Evolutionary conservation across 1,140 invertebrate species (phyloP).

Genomic region (Drosophila grimshawi): DNA sequence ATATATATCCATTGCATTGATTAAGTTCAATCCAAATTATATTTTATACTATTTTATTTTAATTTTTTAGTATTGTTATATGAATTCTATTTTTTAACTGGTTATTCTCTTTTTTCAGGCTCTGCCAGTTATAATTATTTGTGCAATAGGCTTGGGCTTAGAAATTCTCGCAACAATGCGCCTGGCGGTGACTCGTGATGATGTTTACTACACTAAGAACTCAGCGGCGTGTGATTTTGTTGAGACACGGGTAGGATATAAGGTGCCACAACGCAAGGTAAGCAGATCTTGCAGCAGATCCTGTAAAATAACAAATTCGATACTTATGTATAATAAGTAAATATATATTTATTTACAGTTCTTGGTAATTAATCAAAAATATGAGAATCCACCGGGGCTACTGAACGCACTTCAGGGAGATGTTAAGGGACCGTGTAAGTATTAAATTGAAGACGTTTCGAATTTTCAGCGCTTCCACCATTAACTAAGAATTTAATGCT

Average conservation of each 20-base stretch:
- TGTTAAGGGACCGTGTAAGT: constrained; percentile 43
- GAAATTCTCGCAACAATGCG: constrained; percentile 18
- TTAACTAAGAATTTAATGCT: constrained; percentile 5
- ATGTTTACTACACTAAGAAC: constrained; percentile 50
- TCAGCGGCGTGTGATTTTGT: constrained; percentile 21
- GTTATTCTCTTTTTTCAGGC: constrained; percentile 32
- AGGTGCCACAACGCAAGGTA: constrained; percentile 43
- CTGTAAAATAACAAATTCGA: neutral
- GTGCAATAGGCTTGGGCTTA: constrained; percentile 10
- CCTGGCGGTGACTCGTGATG: constrained; percentile 42
- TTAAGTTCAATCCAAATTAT: too few relatives aligned
- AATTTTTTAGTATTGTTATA: neutral
- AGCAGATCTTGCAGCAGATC: neutral
- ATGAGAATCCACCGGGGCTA: constrained; percentile 36
- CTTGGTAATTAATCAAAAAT: constrained; percentile 56
- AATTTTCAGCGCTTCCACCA: constrained; percentile 40
- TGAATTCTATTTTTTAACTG: neutral
- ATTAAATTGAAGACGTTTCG: neutral
- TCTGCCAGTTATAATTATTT: constrained; percentile 42
- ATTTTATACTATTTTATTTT: too few relatives aligned
- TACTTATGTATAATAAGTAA: neutral
- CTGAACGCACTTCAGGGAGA: constrained; percentile 41
- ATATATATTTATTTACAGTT: constrained; percentile 27
- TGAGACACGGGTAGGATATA: constrained; percentile 50
- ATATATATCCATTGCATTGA: neutral